These are phyloP conservation scores for Onchidella celtica DNA, from an alignment of 2,888 invertebrate genomes.

Conservation along the genomic window DNA sequence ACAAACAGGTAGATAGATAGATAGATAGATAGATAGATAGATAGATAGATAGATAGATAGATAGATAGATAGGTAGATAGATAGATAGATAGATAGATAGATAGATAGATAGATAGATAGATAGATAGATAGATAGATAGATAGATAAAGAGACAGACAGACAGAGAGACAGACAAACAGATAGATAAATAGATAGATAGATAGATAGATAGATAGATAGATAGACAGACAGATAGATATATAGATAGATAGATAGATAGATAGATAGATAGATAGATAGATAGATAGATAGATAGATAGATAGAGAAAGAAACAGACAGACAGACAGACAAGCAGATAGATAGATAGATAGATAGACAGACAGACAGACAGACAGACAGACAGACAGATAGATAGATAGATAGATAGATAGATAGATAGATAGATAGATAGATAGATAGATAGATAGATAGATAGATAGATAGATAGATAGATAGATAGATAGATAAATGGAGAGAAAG, in stretches of 20 bases:
- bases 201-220: slow-evolving; percentile 4
- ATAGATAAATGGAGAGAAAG: slow-evolving; percentile 20
- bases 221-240: neutral
- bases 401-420: slow-evolving; percentile 10
- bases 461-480: neutral
- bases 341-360: neutral
- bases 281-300: slow-evolving; percentile 10
- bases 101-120: slow-evolving; percentile 8
- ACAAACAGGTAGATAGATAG: too few relatives aligned
- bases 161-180: neutral
- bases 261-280: neutral
- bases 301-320: neutral
- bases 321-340: neutral
- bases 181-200: neutral
- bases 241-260: too few relatives aligned
- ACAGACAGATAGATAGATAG: neutral
- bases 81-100: neutral
- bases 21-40: neutral
- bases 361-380: neutral
- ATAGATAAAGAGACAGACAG: neutral
- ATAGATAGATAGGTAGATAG: slow-evolving; percentile 26
- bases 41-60: neutral
- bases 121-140: slow-evolving; percentile 21
- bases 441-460: neutral
- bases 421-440: slow-evolving; percentile 11